A percentile compares a stretch with the other conserved stretches of the same genome.
Conservation (phyloP, 1,140 invertebrate species). For the Bradysia coprophila region DNA sequence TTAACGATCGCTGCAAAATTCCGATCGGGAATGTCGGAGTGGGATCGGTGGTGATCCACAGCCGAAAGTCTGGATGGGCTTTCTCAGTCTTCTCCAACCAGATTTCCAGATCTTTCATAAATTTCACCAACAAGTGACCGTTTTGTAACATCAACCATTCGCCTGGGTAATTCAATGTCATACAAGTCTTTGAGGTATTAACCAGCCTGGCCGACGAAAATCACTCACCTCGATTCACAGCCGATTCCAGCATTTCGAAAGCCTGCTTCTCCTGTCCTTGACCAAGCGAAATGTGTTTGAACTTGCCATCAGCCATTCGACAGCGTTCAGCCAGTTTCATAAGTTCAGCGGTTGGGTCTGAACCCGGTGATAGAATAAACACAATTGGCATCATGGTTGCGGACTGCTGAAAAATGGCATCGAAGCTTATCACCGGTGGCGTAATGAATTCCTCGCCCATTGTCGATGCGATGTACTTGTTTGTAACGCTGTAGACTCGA, state of each 20-base stretch:
- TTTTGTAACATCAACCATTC: conserved; percentile 84
- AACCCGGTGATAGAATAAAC: conserved; percentile 74
- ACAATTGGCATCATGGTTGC: conserved; percentile 59
- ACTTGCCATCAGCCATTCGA: conserved; percentile 48
- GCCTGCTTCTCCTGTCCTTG: conserved; percentile 81
- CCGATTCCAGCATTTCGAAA: too few species aligned
- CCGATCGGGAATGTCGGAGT: conserved; percentile 71
- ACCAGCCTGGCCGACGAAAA: too few species aligned
- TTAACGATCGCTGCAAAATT: conserved; percentile 65
- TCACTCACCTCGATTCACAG: too few species aligned
- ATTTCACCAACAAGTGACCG: conserved; percentile 67
- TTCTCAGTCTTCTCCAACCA: conserved; percentile 54
- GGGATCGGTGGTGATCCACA: conserved; percentile 83
- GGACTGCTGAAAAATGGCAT: conserved; percentile 66
- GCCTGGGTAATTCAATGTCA: too few species aligned
- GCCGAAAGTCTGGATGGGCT: conserved; percentile 74
- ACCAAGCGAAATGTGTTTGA: conserved; percentile 69
- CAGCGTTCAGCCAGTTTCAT: conserved; percentile 63
- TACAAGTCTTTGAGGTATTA: too few species aligned
- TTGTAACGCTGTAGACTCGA: conserved; percentile 60
- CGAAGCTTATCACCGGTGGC: conserved; percentile 63
- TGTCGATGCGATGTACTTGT: conserved; percentile 54
- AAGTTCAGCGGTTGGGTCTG: conserved; percentile 73
- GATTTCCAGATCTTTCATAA: conserved; percentile 64
- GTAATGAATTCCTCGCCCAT: conserved; percentile 77